Conservation (phyloP, 2,888 invertebrate species). For the Nycteola revayana region DNA sequence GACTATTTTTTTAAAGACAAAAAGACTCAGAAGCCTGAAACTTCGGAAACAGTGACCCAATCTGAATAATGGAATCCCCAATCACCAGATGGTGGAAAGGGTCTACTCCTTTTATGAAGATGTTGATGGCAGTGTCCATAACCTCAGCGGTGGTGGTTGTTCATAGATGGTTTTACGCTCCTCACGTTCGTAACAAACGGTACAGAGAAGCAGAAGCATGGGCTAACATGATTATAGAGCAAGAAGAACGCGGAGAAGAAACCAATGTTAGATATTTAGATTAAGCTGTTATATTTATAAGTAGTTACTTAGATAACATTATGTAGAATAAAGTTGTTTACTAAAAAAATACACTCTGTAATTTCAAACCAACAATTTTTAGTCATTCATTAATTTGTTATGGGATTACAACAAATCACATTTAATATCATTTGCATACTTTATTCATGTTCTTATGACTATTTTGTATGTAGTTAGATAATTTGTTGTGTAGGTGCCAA, state of each 20-base stretch:
- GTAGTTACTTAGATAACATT: too few species aligned
- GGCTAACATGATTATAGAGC: conserved; percentile 60
- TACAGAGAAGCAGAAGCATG: conserved; percentile 58
- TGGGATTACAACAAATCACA: too few species aligned
- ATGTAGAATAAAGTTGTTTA: conserved; percentile 8
- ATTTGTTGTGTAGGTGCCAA: too few species aligned
- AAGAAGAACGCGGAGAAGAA: conserved; percentile 51
- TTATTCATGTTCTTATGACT: too few species aligned
- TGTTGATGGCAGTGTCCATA: conserved; percentile 61
- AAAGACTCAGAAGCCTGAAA: conserved; percentile 22
- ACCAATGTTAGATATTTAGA: conserved; percentile 29
- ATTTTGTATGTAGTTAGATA: too few species aligned
- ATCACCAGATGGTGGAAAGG: conserved; percentile 43
- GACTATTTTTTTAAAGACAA: conserved; percentile 41
- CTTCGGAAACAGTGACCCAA: conserved; percentile 11
- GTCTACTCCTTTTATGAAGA: conserved; percentile 57
- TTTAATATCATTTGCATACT: too few species aligned
- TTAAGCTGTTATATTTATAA: too few species aligned
- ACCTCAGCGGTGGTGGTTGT: conserved; percentile 48
- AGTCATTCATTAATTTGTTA: too few species aligned
- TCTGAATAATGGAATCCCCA: conserved; percentile 43
- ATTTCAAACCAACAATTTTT: too few species aligned
- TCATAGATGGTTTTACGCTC: conserved; percentile 50
- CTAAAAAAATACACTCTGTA: too few species aligned
- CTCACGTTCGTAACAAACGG: conserved; percentile 44